phyloP scores from a whole-genome alignment of 2,797 vertebrate species.

The Rhadinocentrus ornatus region DNA sequence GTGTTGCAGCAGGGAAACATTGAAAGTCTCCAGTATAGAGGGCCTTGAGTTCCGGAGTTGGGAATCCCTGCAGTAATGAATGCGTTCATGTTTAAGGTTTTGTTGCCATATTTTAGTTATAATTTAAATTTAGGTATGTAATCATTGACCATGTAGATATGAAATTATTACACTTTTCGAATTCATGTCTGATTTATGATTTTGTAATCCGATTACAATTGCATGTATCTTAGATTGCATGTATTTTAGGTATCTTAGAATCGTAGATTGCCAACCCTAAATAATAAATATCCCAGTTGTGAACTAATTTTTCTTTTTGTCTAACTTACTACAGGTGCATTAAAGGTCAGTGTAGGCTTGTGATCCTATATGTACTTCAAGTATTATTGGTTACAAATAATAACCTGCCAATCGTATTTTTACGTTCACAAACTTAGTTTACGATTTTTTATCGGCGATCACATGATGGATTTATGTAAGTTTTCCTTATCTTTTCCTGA shows the following conservation, averaged over 20 bases:
- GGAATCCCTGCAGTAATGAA: background rate
- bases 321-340: background rate
- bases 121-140: background rate
- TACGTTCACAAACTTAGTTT: slow-evolving; percentile 1
- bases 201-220: background rate
- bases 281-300: background rate
- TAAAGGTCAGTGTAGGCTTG: background rate
- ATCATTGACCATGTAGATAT: background rate
- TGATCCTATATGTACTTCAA: background rate
- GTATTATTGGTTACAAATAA: background rate
- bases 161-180: background rate
- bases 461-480: slow-evolving; percentile 69
- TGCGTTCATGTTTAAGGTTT: too few relatives aligned
- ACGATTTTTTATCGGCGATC: slow-evolving; percentile 39
- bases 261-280: background rate
- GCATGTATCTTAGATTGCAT: too few relatives aligned
- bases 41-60: too few relatives aligned
- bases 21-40: too few relatives aligned
- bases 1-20: too few relatives aligned
- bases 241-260: too few relatives aligned
- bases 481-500: slow-evolving; percentile 17
- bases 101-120: background rate
- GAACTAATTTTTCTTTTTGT: background rate
- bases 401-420: slow-evolving; percentile 2
- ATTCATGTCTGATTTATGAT: background rate